Evolutionary conservation across 2,888 invertebrate species (phyloP), one percentile per base, ranked within the genome.

Genomic region (Eupithecia dodoneata): DNA sequence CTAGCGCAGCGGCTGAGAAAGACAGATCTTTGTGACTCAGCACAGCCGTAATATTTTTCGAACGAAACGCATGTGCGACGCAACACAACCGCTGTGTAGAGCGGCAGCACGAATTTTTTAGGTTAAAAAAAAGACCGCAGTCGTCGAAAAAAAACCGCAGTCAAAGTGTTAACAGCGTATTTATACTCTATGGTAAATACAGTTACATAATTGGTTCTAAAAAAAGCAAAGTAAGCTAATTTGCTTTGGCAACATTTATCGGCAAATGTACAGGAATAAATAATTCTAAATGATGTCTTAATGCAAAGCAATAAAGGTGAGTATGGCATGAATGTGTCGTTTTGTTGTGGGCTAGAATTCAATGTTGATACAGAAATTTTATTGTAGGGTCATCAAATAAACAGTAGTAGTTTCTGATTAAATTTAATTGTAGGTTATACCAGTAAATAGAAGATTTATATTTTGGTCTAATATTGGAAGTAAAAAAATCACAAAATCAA

Each of bases 291-390:
- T 55, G 52, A 3, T 41, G 41, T 65, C 65, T 65, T 41, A 65
- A 41, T 41, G 12, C 65, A 65, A 41, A 65, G 41, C 65, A 65
- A 65, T 65, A 65, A 65, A 65, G 12, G 30, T 65, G 65, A 65
- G 41, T 65, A 59, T 59, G 41, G 13, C 65, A 65, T 41, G 41
- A 65, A 65, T 65, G 12, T 65, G 41, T 41, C 52, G n/a, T 52
- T 59, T 59, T 59, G 18, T 59, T 59, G 41, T 41, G 65, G 30
- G 12, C 30, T 41, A 41, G 41, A 63, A 30, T 41, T 41, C 30
- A 41, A 41, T 41, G 65, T 65, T 41, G 65, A 65, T 65, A 12
- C 13, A 65, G 30, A 65, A 65, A 65, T 1, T 30, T 30, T 30
- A 30, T 13, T 13, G 41, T 65, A 65, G 13, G 65, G 0, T 65